Evolutionary conservation across 2,888 invertebrate species (phyloP).

Genomic region (Nymphalis c-album): DNA sequence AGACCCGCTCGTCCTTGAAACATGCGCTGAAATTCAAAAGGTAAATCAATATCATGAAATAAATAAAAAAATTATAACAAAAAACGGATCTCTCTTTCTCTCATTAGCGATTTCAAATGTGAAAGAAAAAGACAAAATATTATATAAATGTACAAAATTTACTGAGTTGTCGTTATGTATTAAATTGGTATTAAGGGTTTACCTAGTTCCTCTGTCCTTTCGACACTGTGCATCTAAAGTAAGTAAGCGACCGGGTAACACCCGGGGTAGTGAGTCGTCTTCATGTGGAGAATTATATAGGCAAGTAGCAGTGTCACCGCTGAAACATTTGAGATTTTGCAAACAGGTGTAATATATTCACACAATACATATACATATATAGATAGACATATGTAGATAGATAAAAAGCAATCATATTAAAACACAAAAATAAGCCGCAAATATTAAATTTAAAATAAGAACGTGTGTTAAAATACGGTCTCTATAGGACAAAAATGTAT

Average conservation of each 20-base stretch:
- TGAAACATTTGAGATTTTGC: slow-evolving; percentile 62
- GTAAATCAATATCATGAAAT: neutral
- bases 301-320: slow-evolving; percentile 96
- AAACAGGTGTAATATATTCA: neutral
- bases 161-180: neutral
- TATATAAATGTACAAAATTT: neutral
- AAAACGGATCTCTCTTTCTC: too few species aligned
- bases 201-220: slow-evolving; percentile 94
- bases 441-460: too few species aligned
- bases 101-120: too few species aligned
- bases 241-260: slow-evolving; percentile 93
- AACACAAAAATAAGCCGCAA: too few species aligned
- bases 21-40: slow-evolving; percentile 80
- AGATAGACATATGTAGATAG: too few species aligned
- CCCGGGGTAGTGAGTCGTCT: slow-evolving; percentile 93
- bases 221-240: slow-evolving; percentile 96
- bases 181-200: slow-evolving; percentile 24
- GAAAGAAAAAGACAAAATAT: too few species aligned
- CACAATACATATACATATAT: too few species aligned
- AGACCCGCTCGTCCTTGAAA: slow-evolving; percentile 95
- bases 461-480: neutral
- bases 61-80: too few species aligned
- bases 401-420: too few species aligned
- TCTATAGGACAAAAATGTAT: neutral
- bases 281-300: slow-evolving; percentile 96